Conservation (phyloP, 30 jellyfish, hydroid and myxozoan genomes). For the Turritopsis rubra region DNA sequence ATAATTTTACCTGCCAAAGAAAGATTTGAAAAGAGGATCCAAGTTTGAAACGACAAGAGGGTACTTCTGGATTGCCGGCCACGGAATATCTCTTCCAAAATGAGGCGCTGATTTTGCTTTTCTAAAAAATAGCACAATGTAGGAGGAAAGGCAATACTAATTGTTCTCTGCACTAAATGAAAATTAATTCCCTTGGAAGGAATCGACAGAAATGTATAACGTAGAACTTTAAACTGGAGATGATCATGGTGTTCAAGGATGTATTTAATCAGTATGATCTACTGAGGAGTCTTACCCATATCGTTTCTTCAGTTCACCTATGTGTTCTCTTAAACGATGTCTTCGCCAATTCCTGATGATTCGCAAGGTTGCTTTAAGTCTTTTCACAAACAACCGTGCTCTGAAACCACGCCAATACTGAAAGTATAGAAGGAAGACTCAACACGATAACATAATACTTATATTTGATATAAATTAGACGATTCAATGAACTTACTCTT, state of each 20-base stretch:
- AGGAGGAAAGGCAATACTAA: not conserved
- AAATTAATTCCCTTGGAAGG: too few species aligned
- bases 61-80: constrained; percentile 73
- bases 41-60: constrained; percentile 45
- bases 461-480: not conserved
- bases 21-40: constrained; percentile 63
- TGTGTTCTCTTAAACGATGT: constrained; percentile 49
- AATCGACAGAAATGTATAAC: too few species aligned
- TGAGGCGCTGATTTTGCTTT: constrained; percentile 68
- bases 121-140: constrained; percentile 26
- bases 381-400: constrained; percentile 59
- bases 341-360: constrained; percentile 72
- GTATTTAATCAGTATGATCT: not conserved
- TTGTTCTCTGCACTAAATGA: too few species aligned
- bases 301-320: constrained; percentile 38
- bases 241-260: not conserved
- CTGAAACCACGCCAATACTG: constrained; percentile 84
- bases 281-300: constrained; percentile 49
- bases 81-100: constrained; percentile 69
- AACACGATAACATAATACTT: not conserved
- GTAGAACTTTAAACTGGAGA: too few species aligned
- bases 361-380: constrained; percentile 52
- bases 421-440: not conserved
- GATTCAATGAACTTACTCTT: constrained; percentile 37
- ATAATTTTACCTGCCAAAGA: constrained; percentile 68